Evolutionary conservation across 1,140 invertebrate genomes (phyloP).

Genomic region (Tetramorium simillimum): DNA sequence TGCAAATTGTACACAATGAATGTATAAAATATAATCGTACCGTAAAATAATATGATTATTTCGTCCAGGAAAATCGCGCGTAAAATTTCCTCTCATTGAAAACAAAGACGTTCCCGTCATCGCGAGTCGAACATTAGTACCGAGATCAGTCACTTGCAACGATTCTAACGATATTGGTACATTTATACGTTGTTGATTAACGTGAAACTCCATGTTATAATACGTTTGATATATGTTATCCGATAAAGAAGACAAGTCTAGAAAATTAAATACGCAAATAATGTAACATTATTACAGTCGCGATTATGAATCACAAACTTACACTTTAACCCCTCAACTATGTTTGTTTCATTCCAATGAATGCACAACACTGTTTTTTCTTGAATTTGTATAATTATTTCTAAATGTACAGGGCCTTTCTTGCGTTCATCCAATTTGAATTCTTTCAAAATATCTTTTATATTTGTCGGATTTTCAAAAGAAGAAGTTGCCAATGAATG

Average conservation of each 20-base stretch:
- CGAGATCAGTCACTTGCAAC: conserved; percentile 85
- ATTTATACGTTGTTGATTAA: conserved; percentile 85
- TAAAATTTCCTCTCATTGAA: conserved; percentile 87
- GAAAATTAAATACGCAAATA: conserved; percentile 60
- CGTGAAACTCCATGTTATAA: conserved; percentile 85
- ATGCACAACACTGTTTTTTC: conserved; percentile 87
- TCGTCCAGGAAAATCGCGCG: conserved; percentile 82
- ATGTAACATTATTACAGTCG: background rate
- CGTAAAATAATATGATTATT: conserved; percentile 87
- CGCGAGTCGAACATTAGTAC: conserved; percentile 85
- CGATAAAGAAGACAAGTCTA: conserved; percentile 81
- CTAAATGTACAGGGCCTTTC: conserved; percentile 85
- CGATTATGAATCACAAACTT: conserved; percentile 62
- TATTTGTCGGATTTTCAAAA: conserved; percentile 82
- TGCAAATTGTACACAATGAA: conserved; percentile 5
- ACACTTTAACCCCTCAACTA: conserved; percentile 83
- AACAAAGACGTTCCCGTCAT: conserved; percentile 85
- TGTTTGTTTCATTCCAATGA: conserved; percentile 86
- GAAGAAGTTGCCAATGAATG: conserved; percentile 81
- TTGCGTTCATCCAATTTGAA: conserved; percentile 84
- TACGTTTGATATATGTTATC: conserved; percentile 80
- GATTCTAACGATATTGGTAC: conserved; percentile 85
- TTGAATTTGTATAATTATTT: conserved; percentile 87
- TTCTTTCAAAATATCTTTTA: conserved; percentile 85
- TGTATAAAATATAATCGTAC: conserved; percentile 72